Conservation (phyloP, 2,797 vertebrate species). For the Microctenopoma lineatum region DNA sequence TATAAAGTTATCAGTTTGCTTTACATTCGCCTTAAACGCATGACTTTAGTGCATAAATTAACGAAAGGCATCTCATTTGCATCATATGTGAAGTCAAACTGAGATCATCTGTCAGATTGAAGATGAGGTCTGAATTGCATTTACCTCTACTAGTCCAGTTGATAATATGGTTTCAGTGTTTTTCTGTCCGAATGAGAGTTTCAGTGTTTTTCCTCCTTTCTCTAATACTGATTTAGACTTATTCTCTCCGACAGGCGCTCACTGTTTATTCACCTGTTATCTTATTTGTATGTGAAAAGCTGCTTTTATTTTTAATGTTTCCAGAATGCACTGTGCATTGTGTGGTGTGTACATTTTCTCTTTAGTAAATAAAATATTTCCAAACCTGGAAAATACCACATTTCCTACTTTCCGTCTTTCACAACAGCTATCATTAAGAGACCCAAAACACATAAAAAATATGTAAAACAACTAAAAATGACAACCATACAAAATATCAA, state of each 20-base stretch:
- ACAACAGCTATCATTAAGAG: not conserved
- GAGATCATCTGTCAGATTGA: not conserved
- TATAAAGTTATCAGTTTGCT: constrained; percentile 17
- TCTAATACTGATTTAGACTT: not conserved
- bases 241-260: not conserved
- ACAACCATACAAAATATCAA: not conserved
- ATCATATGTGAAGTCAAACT: not conserved
- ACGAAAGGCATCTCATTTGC: constrained; percentile 2
- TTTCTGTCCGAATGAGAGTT: not conserved
- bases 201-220: too few relatives aligned
- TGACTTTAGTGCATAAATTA: constrained; percentile 29
- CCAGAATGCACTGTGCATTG: constrained; percentile 42
- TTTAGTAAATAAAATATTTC: constrained; percentile 69
- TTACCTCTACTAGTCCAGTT: not conserved
- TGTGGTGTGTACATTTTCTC: constrained; percentile 46
- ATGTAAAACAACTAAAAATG: too few relatives aligned
- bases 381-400: not conserved
- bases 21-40: constrained; percentile 37
- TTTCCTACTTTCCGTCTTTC: constrained; percentile 5
- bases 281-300: constrained; percentile 42
- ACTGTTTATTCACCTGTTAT: not conserved
- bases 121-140: not conserved
- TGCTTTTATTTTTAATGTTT: constrained; percentile 54
- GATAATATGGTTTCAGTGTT: not conserved
- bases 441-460: not conserved